A percentile compares a stretch with the other conserved stretches of the same genome.
Conservation (phyloP, 1,140 invertebrate genomes). For the Euura saliciscinereae region DNA sequence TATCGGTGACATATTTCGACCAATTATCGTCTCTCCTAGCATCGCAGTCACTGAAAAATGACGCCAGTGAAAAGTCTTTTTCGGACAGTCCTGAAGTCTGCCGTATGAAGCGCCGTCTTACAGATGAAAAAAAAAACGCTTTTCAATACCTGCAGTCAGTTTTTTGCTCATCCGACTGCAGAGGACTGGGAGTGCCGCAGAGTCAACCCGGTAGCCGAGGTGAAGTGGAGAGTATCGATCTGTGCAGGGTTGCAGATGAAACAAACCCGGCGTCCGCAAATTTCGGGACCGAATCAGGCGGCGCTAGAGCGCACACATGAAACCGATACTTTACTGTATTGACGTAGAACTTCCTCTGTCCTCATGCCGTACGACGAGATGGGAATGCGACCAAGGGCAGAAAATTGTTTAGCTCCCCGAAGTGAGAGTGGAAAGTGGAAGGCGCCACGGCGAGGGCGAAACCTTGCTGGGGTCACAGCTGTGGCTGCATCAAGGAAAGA, state of each 20-base stretch:
- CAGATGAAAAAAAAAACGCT: neutral
- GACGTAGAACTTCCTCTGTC: neutral
- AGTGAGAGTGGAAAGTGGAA: neutral
- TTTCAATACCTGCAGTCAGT: no score
- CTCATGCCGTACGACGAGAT: neutral
- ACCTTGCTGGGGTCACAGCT: conserved; percentile 21
- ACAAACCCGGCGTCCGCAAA: neutral
- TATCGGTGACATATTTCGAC: neutral
- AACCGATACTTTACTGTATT: neutral
- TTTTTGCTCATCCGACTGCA: neutral
- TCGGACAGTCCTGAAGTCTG: no score
- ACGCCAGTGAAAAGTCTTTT: neutral
- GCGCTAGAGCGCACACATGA: neutral
- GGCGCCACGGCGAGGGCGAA: conserved; percentile 13
- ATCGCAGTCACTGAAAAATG: conserved; percentile 8
- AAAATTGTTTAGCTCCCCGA: neutral
- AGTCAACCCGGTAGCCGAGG: neutral
- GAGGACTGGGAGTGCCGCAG: neutral
- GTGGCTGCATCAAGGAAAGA: conserved; percentile 24
- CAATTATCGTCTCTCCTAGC: neutral
- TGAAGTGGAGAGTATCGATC: neutral
- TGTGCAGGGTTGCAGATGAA: neutral
- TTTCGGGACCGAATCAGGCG: neutral
- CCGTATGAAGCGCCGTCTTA: no score
- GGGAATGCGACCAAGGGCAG: neutral